Conservation (phyloP, 2,113 vertebrate species). For the Misgurnus mizolepis region DNA sequence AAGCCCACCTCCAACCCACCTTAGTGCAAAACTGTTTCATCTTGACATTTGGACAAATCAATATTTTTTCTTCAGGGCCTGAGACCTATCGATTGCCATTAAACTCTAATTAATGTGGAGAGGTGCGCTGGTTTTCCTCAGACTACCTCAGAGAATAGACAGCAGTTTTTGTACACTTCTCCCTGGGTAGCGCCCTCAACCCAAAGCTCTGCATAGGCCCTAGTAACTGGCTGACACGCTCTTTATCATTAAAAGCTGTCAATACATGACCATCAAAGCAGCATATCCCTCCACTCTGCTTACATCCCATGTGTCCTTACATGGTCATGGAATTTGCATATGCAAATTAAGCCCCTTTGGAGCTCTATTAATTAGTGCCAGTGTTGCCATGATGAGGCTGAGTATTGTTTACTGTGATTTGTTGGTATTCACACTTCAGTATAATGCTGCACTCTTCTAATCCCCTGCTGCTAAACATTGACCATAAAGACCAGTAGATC, state of each 20-base stretch:
- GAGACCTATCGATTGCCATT: conserved; percentile 56
- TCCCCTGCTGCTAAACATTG: conserved; percentile 30
- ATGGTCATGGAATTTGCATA: conserved; percentile 39
- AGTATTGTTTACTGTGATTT: conserved; percentile 54
- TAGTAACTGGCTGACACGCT: background rate
- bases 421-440: conserved; percentile 36
- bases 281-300: background rate
- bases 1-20: conserved; percentile 22
- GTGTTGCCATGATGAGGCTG: conserved; percentile 22
- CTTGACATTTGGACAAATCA: conserved; percentile 57
- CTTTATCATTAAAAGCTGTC: background rate
- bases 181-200: conserved; percentile 23
- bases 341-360: conserved; percentile 49
- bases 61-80: conserved; percentile 47
- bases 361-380: conserved; percentile 50
- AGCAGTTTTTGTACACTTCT: conserved; percentile 15
- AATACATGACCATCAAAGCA: background rate
- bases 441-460: conserved; percentile 40
- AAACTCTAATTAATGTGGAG: conserved; percentile 60
- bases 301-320: background rate
- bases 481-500: conserved; percentile 41
- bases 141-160: conserved; percentile 39
- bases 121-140: conserved; percentile 37
- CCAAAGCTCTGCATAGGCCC: background rate
- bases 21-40: conserved; percentile 52